Evolutionary conservation across 2,113 vertebrate genomes (phyloP).

Genomic region (Polypterus senegalus): DNA sequence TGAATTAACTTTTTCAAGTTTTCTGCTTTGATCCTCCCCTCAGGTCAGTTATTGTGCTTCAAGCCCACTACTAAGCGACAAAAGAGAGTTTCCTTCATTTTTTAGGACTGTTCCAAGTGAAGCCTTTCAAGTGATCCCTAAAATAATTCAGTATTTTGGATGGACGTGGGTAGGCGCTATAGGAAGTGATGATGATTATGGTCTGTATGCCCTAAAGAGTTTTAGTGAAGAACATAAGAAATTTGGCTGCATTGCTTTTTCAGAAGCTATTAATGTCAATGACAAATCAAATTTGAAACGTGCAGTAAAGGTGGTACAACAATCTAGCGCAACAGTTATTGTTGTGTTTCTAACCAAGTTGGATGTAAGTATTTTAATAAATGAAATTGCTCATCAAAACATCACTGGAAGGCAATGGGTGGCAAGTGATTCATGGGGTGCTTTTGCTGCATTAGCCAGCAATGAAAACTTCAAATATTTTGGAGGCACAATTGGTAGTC

Average conservation of each 20-base stretch:
- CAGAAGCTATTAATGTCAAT: conserved; percentile 1
- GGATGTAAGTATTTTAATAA: conserved; percentile 3
- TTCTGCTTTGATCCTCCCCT: not conserved
- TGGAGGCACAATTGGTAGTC: conserved; percentile 14
- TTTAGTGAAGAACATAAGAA: conserved; percentile 14
- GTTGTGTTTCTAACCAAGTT: conserved; percentile 13
- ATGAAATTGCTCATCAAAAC: conserved; percentile 1
- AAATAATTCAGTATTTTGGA: conserved; percentile 14
- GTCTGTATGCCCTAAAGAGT: conserved; percentile 10
- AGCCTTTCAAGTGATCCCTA: conserved; percentile 12
- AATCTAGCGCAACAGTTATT: conserved; percentile 13
- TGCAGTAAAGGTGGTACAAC: conserved; percentile 8
- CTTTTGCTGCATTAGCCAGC: not conserved
- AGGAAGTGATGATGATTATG: conserved; percentile 21
- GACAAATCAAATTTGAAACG: conserved; percentile 8
- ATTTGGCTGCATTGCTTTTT: conserved; percentile 12
- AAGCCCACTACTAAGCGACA: conserved; percentile 14
- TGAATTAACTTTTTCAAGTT: too few species aligned
- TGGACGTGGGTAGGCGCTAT: conserved; percentile 18
- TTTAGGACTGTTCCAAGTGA: conserved; percentile 2
- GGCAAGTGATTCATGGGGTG: conserved; percentile 17
- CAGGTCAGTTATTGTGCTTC: conserved; percentile 17
- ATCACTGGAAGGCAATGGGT: conserved; percentile 10
- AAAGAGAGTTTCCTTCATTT: not conserved
- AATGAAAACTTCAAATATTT: conserved; percentile 3